Base-by-base conservation (phyloP, 92 coral and sea anemone species). In the Zoanthus gigantus region DNA sequence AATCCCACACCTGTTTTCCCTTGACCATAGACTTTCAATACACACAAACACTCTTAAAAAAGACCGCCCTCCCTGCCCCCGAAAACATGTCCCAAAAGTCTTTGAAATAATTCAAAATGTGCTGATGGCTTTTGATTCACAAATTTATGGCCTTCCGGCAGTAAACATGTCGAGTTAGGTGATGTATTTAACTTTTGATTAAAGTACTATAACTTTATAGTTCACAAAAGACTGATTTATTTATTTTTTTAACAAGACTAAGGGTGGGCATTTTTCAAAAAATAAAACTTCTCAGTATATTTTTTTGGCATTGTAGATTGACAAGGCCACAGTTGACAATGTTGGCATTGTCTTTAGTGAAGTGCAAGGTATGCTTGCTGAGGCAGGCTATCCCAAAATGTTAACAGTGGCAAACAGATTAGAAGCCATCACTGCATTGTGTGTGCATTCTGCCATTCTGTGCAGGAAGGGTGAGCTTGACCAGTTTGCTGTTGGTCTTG, bases 341-440 rank as follows among this genome's bases (percentile, higher is more conserved):
- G 79, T 87, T 42, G 84, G 79, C 34, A 23, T 77, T 31, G 72
- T 79, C 9, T 79, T 17, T 78, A 63, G 76, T 87, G 90, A 87
- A 60, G 90, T 79, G 44, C 90, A 78, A 87, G 79, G 63, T 79
- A 46, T 34, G 56, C 87, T 87, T 78, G 85, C 82, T 45, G 90
- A 87, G 42, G 81, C 90, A 42, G 90, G 90, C 63, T 87, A 76
- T 47, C 81, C 75, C 44, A 78, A 87, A 79, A 85, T 87, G 28
- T 63, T 87, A 30, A 63, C 81, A 69, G 72, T 87, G 86, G 72
- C 76, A 46, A 87, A 87, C 45, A 79, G 53, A 47, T 79, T 87
- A 82, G 90, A 87, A 71, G 87, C 79, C 29, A 79, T 87, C 46
- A 87, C 87, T 18, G 90, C 90, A 78, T 72, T 78, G 45, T 87